These are phyloP conservation scores for Zoanthus sansibaricus DNA, from an alignment of 92 coral and sea anemone species.

Conservation along the genomic window DNA sequence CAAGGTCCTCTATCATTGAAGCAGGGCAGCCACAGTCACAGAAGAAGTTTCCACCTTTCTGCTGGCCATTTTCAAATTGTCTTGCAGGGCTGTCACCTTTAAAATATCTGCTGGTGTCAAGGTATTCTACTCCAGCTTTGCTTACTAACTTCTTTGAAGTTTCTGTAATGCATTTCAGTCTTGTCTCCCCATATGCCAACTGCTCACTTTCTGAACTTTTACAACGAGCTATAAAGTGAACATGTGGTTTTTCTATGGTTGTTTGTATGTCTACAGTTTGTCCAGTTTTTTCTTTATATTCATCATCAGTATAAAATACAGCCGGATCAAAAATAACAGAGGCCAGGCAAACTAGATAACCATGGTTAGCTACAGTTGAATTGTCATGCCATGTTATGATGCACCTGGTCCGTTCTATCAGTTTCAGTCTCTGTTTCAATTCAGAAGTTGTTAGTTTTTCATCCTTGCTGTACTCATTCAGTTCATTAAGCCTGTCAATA, in stretches of 20 bases:
- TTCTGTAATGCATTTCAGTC: conserved; percentile 12
- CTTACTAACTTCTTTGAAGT: background rate
- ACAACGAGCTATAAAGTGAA: conserved; percentile 43
- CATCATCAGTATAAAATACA: background rate
- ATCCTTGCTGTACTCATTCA: background rate
- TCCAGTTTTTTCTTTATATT: background rate
- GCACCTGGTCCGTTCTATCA: conserved; percentile 1
- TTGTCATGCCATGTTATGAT: conserved; percentile 5
- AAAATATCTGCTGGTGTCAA: background rate
- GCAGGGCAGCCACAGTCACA: conserved; percentile 22
- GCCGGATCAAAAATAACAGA: conserved; percentile 4
- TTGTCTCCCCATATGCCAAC: conserved; percentile 24
- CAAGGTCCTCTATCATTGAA: conserved; percentile 13
- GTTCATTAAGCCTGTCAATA: conserved; percentile 23
- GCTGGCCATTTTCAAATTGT: conserved; percentile 34
- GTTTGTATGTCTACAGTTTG: conserved; percentile 21
- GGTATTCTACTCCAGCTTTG: conserved; percentile 4
- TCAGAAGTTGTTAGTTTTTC: conserved; percentile 3
- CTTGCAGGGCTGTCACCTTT: conserved; percentile 13
- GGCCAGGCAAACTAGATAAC: conserved; percentile 30
- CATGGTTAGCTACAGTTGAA: conserved; percentile 34
- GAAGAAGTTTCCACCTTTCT: conserved; percentile 21
- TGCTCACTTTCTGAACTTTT: conserved; percentile 32
- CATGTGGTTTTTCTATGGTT: conserved; percentile 33
- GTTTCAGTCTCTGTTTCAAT: conserved; percentile 6